phyloP scores from a whole-genome alignment of 2,797 vertebrate genomes.

The Holocentrus rufus region DNA sequence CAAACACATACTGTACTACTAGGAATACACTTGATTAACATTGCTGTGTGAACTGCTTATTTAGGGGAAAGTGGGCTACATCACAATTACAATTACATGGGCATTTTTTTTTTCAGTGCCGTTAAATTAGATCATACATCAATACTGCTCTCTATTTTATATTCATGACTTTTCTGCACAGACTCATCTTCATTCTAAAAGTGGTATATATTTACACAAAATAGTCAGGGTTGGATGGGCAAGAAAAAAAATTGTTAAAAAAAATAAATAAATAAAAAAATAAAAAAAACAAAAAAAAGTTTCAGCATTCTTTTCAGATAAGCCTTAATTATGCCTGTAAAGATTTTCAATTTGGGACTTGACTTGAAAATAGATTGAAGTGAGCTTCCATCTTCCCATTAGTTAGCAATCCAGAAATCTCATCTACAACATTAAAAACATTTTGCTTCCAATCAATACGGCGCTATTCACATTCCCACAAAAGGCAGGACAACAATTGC shows the following conservation, averaged over 20 bases:
- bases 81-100: slow-evolving; percentile 51
- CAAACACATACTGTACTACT: slow-evolving; percentile 1
- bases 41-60: slow-evolving; percentile 30
- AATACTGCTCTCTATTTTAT: slow-evolving; percentile 61
- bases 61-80: slow-evolving; percentile 28
- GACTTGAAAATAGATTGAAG: slow-evolving; percentile 85
- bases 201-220: slow-evolving; percentile 67
- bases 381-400: slow-evolving; percentile 82
- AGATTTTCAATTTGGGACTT: slow-evolving; percentile 87
- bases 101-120: slow-evolving; percentile 41
- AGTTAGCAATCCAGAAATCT: slow-evolving; percentile 85
- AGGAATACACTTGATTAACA: slow-evolving; percentile 48
- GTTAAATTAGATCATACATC: slow-evolving; percentile 56
- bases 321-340: slow-evolving; percentile 84
- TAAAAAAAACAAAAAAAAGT: slow-evolving; percentile 71
- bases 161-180: slow-evolving; percentile 64
- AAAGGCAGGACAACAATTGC: slow-evolving; percentile 81
- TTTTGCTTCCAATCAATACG: slow-evolving; percentile 86
- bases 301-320: slow-evolving; percentile 82
- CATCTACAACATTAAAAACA: slow-evolving; percentile 89
- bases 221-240: slow-evolving; percentile 55
- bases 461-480: slow-evolving; percentile 81
- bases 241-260: slow-evolving; percentile 26
- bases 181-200: slow-evolving; percentile 50
- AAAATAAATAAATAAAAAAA: slow-evolving; percentile 14